A percentile compares a stretch with the other conserved stretches of the same genome.
Evolutionary conservation across 2,888 invertebrate species (phyloP).

Genomic region (Campoletis raptor): DNA sequence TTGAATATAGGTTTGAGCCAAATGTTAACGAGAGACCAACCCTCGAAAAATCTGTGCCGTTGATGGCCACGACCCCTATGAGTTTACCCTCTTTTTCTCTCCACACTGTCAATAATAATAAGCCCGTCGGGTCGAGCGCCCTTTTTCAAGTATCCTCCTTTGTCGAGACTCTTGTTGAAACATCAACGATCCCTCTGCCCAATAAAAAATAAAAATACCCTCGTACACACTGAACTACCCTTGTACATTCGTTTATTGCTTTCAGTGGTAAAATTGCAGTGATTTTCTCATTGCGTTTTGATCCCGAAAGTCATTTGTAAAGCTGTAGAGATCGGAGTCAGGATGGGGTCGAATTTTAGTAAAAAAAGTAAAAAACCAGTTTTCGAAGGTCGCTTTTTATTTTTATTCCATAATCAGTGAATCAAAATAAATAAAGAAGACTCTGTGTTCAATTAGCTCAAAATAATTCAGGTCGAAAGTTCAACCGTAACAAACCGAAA

Average conservation of each 20-base stretch:
- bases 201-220: slow-evolving; percentile 55
- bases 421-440: background rate
- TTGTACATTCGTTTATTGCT: slow-evolving; percentile 65
- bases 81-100: slow-evolving; percentile 42
- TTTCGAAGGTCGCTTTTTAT: background rate
- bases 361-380: background rate
- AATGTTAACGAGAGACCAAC: slow-evolving; percentile 63
- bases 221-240: slow-evolving; percentile 22
- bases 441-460: background rate
- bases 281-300: slow-evolving; percentile 48
- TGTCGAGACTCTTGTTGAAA: slow-evolving; percentile 68
- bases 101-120: slow-evolving; percentile 67
- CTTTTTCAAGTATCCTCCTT: slow-evolving; percentile 67
- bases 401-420: background rate
- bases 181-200: slow-evolving; percentile 65
- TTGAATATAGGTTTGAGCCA: background rate
- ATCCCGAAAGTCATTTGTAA: slow-evolving; percentile 10
- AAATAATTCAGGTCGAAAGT: background rate
- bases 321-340: background rate
- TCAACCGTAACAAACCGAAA: background rate
- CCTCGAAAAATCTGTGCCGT: slow-evolving; percentile 71
- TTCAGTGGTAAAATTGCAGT: slow-evolving; percentile 25
- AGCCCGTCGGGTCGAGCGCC: slow-evolving; percentile 64
- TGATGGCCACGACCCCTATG: slow-evolving; percentile 58
- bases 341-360: background rate